A percentile compares a stretch with the other conserved stretches of the same genome.
phyloP scores from a whole-genome alignment of 2,797 vertebrate genomes.

The Microtus agrestis region DNA sequence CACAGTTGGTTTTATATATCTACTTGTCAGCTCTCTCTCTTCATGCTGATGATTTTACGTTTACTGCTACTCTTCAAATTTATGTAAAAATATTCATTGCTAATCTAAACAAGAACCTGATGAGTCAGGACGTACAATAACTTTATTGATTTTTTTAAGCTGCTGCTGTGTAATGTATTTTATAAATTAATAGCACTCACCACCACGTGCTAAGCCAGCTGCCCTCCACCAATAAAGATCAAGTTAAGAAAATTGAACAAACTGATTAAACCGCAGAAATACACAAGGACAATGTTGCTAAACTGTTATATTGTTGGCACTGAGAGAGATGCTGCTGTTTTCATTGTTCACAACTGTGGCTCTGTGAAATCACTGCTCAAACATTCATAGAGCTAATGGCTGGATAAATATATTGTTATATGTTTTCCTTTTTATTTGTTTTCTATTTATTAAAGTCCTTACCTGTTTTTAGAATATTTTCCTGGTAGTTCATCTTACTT shows the following conservation, averaged over 20 bases:
- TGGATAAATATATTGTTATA: not conserved
- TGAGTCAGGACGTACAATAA: conserved; percentile 78
- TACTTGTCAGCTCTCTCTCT: not conserved
- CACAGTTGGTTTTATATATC: not conserved
- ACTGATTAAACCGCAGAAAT: conserved; percentile 71
- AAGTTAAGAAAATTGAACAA: conserved; percentile 80
- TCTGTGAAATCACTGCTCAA: conserved; percentile 35
- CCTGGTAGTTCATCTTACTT: not conserved
- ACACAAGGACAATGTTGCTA: conserved; percentile 5
- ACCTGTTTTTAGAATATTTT: not conserved
- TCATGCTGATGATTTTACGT: not conserved
- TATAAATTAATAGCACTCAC: conserved; percentile 72
- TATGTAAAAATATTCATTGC: conserved; percentile 78
- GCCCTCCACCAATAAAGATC: conserved; percentile 70
- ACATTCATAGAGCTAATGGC: not conserved
- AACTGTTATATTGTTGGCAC: not conserved
- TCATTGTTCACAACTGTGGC: not conserved
- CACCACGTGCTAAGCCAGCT: conserved; percentile 77
- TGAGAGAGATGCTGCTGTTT: not conserved
- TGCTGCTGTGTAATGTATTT: conserved; percentile 79
- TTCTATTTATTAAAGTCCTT: not conserved
- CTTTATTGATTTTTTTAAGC: conserved; percentile 81
- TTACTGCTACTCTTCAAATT: conserved; percentile 27
- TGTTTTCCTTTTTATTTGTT: not conserved
- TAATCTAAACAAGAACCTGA: conserved; percentile 72